Base-by-base conservation (phyloP, 2,888 invertebrate species). In the Omphaloscelis lunosa region DNA sequence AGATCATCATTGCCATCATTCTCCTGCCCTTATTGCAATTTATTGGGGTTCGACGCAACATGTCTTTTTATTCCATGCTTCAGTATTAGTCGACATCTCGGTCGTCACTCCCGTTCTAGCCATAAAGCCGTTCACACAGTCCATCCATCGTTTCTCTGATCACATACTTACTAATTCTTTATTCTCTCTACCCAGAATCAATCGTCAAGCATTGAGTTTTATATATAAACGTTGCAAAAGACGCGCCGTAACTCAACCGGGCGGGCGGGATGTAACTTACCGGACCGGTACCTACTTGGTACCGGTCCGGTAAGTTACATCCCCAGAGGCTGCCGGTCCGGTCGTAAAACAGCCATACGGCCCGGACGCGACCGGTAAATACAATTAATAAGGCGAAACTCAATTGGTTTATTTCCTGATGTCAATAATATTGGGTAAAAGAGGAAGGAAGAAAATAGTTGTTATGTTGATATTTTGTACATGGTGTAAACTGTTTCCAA, bases 261-360 rank as follows among this genome's bases (percentile, higher is more conserved):
- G n/a, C n/a, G n/a, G n/a, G n/a, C n/a, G n/a, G n/a, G n/a, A n/a
- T n/a, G n/a, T n/a, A n/a, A n/a, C n/a, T n/a, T n/a, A n/a, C n/a
- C n/a, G n/a, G n/a, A n/a, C n/a, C n/a, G n/a, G n/a, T n/a, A n/a
- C n/a, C n/a, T n/a, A 53, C 12, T 56, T 39, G 77, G 81, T 67
- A 79, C 59, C 83, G 61, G 73, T 63, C 34, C 75, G 75, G 72
- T 86, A 85, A 83, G 74, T 86, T 75, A 82, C 72, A 51, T 85
- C 86, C 79, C 87, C 56, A 11, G 80, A 75, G 81, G 63, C 70
- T 48, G 61, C 65, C 67, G 84, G 74, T 74, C 78, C 71, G 72
- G 71, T 81, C 83, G 80, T 88, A 86, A 88, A 88, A 65, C 72
- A 88, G 45, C 75, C 79, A 59, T 63, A 56, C 75, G 63, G 72